A percentile compares a stretch with the other conserved stretches of the same genome.
Evolutionary conservation across 2,888 invertebrate genomes (phyloP).

Genomic region (Drosophila paracracens): DNA sequence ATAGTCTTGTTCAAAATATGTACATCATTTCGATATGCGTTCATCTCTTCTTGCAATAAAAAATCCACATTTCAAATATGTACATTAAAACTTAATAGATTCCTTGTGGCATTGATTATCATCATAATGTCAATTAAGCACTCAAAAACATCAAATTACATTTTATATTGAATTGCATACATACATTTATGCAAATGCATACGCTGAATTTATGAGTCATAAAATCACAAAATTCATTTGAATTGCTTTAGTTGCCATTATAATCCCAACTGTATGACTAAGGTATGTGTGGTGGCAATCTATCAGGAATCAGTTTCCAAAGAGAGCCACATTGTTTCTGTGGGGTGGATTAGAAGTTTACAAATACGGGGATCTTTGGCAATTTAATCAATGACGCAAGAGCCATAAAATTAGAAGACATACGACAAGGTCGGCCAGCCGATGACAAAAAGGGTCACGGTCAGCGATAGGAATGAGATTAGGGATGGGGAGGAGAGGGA

Average conservation of each 20-base stretch:
- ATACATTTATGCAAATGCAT: not conserved
- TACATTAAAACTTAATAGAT: not conserved
- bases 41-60: not conserved
- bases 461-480: not conserved
- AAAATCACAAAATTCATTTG: slow-evolving; percentile 35
- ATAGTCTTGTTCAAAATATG: not conserved
- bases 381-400: slow-evolving; percentile 48
- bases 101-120: not conserved
- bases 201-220: slow-evolving; percentile 30
- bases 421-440: slow-evolving; percentile 19
- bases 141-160: not conserved
- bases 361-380: slow-evolving; percentile 12
- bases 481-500: not conserved
- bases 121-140: not conserved
- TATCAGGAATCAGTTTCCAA: not conserved
- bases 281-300: not conserved
- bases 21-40: not conserved
- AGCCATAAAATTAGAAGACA: slow-evolving; percentile 47
- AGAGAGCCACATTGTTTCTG: not conserved
- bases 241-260: slow-evolving; percentile 28
- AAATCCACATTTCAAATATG: not conserved
- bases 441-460: slow-evolving; percentile 37
- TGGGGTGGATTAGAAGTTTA: slow-evolving; percentile 27
- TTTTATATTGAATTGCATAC: not conserved
- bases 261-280: slow-evolving; percentile 23